Base-by-base conservation (phyloP, 2,113 vertebrate species). In the Entosphenus tridentatus region DNA sequence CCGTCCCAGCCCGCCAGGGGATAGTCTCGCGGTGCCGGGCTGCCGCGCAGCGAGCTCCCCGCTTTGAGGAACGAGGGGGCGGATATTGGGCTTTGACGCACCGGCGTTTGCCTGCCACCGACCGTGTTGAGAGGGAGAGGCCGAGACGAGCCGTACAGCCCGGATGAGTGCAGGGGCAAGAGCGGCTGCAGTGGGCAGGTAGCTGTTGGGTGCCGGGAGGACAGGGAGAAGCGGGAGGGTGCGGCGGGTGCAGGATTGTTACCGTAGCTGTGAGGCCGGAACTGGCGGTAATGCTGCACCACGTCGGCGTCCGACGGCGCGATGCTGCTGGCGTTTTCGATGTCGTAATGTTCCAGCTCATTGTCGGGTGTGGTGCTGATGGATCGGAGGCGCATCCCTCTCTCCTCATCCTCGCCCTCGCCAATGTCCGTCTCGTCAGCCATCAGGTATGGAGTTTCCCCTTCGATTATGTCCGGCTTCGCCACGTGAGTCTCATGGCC, bases 291-390 rank as follows among this genome's bases (percentile, higher is more conserved):
- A 78, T 98, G 93, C 73, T 96, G 92, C 72, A 97, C 82, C 76
- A 97, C 90, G 77, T 98, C 93, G 0, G 93, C 93, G 0, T 98
- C 93, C 0, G 93, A 98, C 0, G 93, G 93, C 0, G 93, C 93
- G 1, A 98, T 98, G 74, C 92, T 97, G 80, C 93, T 98, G 74
- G 93, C 93, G 0, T 96, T 96, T 77, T 98, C 92, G 0, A 98
- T 96, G 76, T 98, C 93, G 0, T 98, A 98, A 77, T 96, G 93
- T 72, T 98, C 93, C 0, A 90, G 87, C 69, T 96, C 90, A 0
- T 85, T 78, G 73, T 89, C 87, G 0, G 86, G 87, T 1, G 72
- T 79, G 0, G 70, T 75, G 58, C 82, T 82, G 17, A 88, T 86
- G 1, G 85, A 87, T 56, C 90, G 69, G 0, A 82, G 83, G 12